A percentile compares a stretch with the other conserved stretches of the same genome.
These are phyloP conservation scores for Stenodera caucasica DNA, from an alignment of 2,888 invertebrate genomes.

Conservation along the genomic window DNA sequence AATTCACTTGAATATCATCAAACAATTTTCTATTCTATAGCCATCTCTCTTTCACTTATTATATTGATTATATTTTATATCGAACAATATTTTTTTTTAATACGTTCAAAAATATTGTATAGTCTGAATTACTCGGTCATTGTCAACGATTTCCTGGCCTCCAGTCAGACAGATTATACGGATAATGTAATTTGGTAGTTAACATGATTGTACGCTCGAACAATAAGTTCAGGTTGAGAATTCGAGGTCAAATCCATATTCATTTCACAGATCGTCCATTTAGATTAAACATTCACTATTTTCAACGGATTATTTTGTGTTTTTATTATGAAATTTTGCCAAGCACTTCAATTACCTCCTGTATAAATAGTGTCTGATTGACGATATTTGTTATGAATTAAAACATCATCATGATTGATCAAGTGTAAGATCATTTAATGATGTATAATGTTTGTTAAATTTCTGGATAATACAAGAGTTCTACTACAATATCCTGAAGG, in stretches of 20 bases:
- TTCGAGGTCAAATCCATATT: slow-evolving; percentile 25
- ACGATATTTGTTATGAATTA: too few relatives aligned
- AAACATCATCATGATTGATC: neutral
- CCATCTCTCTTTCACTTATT: neutral
- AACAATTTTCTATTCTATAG: neutral
- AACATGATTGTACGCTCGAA: slow-evolving; percentile 23
- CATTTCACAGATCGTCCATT: neutral
- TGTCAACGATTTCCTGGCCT: neutral
- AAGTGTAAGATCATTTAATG: neutral
- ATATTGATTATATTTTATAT: neutral
- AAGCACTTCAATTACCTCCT: too few relatives aligned
- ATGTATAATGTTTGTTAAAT: neutral
- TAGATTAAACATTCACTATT: too few relatives aligned
- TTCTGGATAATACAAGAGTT: slow-evolving; percentile 1
- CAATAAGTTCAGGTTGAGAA: slow-evolving; percentile 17
- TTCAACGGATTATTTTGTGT: too few relatives aligned
- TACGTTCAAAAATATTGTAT: neutral
- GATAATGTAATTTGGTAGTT: slow-evolving; percentile 24
- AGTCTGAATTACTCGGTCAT: neutral
- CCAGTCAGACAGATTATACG: neutral
- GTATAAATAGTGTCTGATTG: too few relatives aligned
- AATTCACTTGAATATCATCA: slow-evolving; percentile 1
- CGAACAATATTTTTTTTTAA: neutral
- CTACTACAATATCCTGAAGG: slow-evolving; percentile 14
- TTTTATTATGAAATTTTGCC: too few relatives aligned